Evolutionary conservation across 2,113 vertebrate genomes (phyloP).

Genomic region (Merops nubicus): DNA sequence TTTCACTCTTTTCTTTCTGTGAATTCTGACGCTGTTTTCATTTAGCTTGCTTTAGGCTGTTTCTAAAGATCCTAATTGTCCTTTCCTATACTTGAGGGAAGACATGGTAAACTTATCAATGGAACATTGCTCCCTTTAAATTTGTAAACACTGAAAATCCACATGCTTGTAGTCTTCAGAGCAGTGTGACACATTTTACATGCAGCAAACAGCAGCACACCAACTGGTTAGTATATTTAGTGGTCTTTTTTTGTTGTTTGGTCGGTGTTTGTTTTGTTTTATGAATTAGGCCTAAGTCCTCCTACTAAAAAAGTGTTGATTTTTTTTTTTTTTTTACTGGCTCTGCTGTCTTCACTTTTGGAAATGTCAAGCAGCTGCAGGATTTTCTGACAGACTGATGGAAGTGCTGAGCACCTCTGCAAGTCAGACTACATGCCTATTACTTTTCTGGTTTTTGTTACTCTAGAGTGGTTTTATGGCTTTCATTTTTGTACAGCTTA

Average conservation of each 20-base stretch:
- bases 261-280: too few relatives aligned
- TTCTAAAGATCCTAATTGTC: background rate
- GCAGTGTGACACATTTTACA: background rate
- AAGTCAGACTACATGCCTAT: background rate
- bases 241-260: too few relatives aligned
- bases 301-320: background rate
- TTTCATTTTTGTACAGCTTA: background rate
- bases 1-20: background rate
- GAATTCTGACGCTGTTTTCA: background rate
- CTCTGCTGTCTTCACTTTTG: background rate
- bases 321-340: background rate
- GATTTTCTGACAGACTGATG: background rate
- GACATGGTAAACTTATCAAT: background rate
- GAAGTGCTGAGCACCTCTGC: background rate
- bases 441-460: background rate
- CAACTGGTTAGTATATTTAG: too few relatives aligned
- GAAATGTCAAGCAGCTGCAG: background rate
- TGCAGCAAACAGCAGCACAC: background rate
- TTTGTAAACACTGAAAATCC: background rate
- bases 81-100: background rate
- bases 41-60: background rate
- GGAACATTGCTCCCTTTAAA: background rate
- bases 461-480: background rate
- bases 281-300: background rate
- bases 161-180: fast-evolving